Evolutionary conservation across 2,888 invertebrate genomes (phyloP), one percentile per base, ranked within the genome.

Genomic region (Branchipolynoe longqiensis): DNA sequence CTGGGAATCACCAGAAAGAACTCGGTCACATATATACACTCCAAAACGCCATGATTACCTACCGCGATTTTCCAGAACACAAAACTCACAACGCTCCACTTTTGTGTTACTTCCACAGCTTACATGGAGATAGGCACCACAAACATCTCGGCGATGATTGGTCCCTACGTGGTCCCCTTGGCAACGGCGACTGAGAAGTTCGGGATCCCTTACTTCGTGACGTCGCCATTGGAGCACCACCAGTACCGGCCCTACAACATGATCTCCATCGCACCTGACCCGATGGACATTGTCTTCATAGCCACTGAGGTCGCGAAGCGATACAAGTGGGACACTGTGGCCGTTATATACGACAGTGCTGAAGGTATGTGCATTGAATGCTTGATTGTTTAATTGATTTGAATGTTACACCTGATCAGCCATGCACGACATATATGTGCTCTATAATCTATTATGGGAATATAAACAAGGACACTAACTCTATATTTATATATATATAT

Each of bases 151-250:
- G 91, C 91, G 0, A 85, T 92, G 33, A 89, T 93, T 22, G 93
- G 92, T 8, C 89, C 90, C 2, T 92, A 90, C 87, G 89, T 89
- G 69, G 88, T 89, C 82, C 84, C 90, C 12, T 89, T 90, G 48
- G 91, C 91, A 1, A 86, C 88, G 4, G 91, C 91, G 33, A 89
- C 91, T 1, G 90, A 91, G 74, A 87, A 90, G 84, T 88, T 90
- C 28, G 90, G 90, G 33, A 90, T 92, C 6, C 91, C 92, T 0
- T 92, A 91, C 85, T 90, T 92, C 81, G 91, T 92, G 82, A 92
- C 91, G n/a, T 89, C 91, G 18, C 82, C 82, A 12, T 40, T 78
- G 38, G 58, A 85, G 38, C 78, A 64, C 22, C 59, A 56, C 41
- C 54, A 81, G 54, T 87, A 85, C 78, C 33, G 78, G 33, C 87